These are phyloP conservation scores for Orthosia incerta DNA, from an alignment of 2,888 invertebrate genomes.

Conservation along the genomic window DNA sequence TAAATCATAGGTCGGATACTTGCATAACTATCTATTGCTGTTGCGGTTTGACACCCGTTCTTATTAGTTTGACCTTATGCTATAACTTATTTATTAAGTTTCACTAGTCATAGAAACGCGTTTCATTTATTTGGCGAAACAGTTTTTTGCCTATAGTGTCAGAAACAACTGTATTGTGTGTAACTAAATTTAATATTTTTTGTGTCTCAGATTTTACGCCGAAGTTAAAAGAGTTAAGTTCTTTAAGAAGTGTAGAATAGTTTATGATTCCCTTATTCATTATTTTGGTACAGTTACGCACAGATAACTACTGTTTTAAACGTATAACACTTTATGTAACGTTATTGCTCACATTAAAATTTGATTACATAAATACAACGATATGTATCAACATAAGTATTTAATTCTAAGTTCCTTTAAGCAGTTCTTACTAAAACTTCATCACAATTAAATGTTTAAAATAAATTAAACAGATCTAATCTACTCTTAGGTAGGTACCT, in stretches of 20 bases:
- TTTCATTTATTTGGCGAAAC: conserved; percentile 3
- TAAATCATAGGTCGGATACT: conserved; percentile 16
- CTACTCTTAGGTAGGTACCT: neutral
- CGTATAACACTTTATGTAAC: conserved; percentile 25
- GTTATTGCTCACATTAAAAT: conserved; percentile 20
- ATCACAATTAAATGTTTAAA: neutral
- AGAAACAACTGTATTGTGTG: conserved; percentile 21
- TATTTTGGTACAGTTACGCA: conserved; percentile 6
- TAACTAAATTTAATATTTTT: conserved; percentile 3
- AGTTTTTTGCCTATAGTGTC: conserved; percentile 10
- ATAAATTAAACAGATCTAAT: neutral
- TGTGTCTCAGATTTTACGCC: conserved; percentile 5
- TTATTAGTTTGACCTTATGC: conserved; percentile 33
- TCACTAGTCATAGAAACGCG: conserved; percentile 34
- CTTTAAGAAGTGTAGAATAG: neutral
- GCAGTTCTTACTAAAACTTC: neutral
- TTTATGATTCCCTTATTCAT: neutral
- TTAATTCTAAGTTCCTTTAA: neutral
- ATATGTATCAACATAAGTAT: conserved; percentile 11
- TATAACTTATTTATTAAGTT: conserved; percentile 24
- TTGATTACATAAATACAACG: conserved; percentile 29
- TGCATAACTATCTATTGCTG: conserved; percentile 5
- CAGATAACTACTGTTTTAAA: conserved; percentile 1
- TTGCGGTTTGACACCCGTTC: conserved; percentile 19
- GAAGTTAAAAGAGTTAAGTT: neutral